Evolutionary conservation across 2,888 invertebrate species (phyloP), one percentile per base, ranked within the genome.

Genomic region (Acrocera orbiculus): DNA sequence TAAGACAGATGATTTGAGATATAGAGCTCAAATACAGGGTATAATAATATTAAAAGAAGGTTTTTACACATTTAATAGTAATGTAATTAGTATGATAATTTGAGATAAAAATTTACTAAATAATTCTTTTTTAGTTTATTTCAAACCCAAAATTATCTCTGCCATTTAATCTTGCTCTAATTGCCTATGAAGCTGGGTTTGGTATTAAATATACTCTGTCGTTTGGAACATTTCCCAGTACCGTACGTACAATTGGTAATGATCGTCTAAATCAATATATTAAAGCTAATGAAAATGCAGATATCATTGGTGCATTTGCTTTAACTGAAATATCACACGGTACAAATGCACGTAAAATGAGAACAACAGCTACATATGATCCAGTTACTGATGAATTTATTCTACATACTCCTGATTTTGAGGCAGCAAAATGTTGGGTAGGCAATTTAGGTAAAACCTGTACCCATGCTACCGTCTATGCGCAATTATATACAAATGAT

Each of bases 291-390:
- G 33, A 45, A 63, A 70, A 73, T 46, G 70, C 77, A 53, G 73
- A 80, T 63, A 67, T 77, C 34, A 62, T 77, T 40, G 81, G 87
- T 4, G 83, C 85, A 48, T 75, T 92, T 56, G 83, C 86, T 1
- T 62, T 95, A 41, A 96, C 95, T 2, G 92, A 93, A 59, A 72
- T 92, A 7, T 72, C 80, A 1, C 92, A 93, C 53, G 92, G 92
- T 1, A 86, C 85, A 16, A 92, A 92, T 54, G 82, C 85, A 0
- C 77, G 78, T 48, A 78, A 76, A 4, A 81, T 92, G 78, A 67
- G 78, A 46, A 89, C 89, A 0, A 76, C 73, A 0, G 90, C 89
- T 0, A 82, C 75, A 0, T 92, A 78, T 55, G 71, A 83, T 49
- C 68, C 74, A 0, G 65, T 67, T 36, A 76, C 69, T 7, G 66